Evolutionary conservation across 2,113 vertebrate species (phyloP).

Genomic region (Equus quagga): DNA sequence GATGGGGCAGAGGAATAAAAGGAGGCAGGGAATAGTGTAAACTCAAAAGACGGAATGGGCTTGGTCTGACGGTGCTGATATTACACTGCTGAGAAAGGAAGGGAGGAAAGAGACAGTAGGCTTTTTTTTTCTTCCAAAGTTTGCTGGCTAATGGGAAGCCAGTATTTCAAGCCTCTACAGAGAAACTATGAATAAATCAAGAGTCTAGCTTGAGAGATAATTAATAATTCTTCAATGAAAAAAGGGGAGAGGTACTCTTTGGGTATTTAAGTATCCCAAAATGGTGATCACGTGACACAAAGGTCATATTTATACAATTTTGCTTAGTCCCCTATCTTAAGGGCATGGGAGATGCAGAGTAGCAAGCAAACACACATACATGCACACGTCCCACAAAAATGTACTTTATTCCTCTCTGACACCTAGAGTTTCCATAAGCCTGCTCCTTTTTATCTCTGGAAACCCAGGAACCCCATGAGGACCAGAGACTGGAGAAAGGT

Average conservation of each 20-base stretch:
- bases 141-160: neutral
- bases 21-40: neutral
- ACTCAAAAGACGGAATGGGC: neutral
- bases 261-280: neutral
- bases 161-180: conserved; percentile 15
- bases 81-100: neutral
- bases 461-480: neutral
- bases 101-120: neutral
- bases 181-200: neutral
- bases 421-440: neutral
- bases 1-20: neutral
- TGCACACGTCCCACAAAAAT: neutral
- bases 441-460: neutral
- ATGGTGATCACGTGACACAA: neutral
- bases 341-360: neutral
- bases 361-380: neutral
- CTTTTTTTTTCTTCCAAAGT: neutral
- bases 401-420: neutral
- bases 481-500: neutral
- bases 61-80: neutral
- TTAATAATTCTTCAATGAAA: neutral
- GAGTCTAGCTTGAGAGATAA: neutral
- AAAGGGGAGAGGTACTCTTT: neutral
- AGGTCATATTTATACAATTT: neutral
- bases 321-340: neutral